Percentiles rank a stretch among this genome's conserved stretches.
phyloP scores from a whole-genome alignment of 1,140 invertebrate species.

The Papilio aristodemus region DNA sequence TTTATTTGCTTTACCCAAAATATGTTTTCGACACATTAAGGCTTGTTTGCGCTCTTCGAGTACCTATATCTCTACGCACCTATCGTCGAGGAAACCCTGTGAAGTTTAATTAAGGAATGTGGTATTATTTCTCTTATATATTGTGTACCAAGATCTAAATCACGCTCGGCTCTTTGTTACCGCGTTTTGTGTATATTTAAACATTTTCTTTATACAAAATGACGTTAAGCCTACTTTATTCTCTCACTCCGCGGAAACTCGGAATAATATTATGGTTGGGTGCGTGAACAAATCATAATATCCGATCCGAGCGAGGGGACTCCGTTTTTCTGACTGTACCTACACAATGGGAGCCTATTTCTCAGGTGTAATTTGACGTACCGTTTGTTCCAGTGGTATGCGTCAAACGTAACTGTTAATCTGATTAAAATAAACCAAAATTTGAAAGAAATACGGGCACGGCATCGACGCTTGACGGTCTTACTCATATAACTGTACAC shows the following conservation, averaged over 20 bases:
- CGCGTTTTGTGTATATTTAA: conserved; percentile 19
- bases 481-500: conserved; percentile 46
- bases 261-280: conserved; percentile 47
- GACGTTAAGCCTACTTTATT: conserved; percentile 19
- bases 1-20: conserved; percentile 73
- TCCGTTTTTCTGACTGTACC: conserved; percentile 49
- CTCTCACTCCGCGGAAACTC: conserved; percentile 17
- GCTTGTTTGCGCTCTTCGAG: conserved; percentile 41
- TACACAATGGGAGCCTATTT: conserved; percentile 68
- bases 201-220: conserved; percentile 22
- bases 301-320: conserved; percentile 39
- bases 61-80: background rate
- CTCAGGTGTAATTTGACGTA: conserved; percentile 74
- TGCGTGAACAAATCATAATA: conserved; percentile 38
- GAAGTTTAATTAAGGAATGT: conserved; percentile 23
- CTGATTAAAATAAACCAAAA: conserved; percentile 62
- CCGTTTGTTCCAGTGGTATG: conserved; percentile 64
- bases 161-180: conserved; percentile 2
- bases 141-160: conserved; percentile 12
- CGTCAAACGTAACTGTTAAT: conserved; percentile 69
- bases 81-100: conserved; percentile 3
- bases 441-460: conserved; percentile 45
- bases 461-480: conserved; percentile 41
- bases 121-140: conserved; percentile 3
- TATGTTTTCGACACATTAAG: conserved; percentile 60